phyloP scores from a whole-genome alignment of 1,140 invertebrate species.

The Zaprionus ghesquierei region DNA sequence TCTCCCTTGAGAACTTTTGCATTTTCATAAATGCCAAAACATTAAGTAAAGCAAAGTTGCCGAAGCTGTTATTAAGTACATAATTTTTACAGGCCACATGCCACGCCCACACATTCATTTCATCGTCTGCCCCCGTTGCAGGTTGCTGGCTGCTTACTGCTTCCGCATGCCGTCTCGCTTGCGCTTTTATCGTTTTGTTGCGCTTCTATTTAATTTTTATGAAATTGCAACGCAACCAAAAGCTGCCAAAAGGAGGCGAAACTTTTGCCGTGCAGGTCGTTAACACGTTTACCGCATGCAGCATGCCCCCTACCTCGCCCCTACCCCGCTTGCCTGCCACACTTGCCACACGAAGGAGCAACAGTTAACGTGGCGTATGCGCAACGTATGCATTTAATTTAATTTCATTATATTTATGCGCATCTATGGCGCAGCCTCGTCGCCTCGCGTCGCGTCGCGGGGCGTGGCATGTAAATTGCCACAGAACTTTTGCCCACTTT shows the following conservation, averaged over 20 bases:
- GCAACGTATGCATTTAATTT: constrained; percentile 81
- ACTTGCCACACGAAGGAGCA: constrained; percentile 49
- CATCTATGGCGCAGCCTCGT: too few species aligned
- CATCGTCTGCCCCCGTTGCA: background rate
- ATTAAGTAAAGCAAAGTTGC: constrained; percentile 70
- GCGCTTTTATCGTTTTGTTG: constrained; percentile 35
- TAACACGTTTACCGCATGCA: constrained; percentile 58
- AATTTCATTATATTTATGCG: constrained; percentile 81
- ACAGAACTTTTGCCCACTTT: constrained; percentile 71
- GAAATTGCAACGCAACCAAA: constrained; percentile 75
- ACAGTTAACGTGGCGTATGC: constrained; percentile 80
- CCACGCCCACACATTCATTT: constrained; percentile 33
- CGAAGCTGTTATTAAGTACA: constrained; percentile 77
- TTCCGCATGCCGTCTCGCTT: constrained; percentile 5
- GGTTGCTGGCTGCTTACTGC: background rate
- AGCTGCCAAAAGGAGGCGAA: constrained; percentile 67
- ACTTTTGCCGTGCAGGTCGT: constrained; percentile 73
- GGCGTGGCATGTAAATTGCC: constrained; percentile 63
- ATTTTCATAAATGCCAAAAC: constrained; percentile 76
- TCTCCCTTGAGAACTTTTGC: constrained; percentile 44
- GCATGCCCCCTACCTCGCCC: background rate
- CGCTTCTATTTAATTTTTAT: constrained; percentile 79
- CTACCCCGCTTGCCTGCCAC: background rate
- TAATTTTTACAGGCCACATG: constrained; percentile 60
- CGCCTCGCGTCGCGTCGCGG: too few species aligned